phyloP scores from a whole-genome alignment of 2,797 vertebrate genomes.

The Tamandua tetradactyla region DNA sequence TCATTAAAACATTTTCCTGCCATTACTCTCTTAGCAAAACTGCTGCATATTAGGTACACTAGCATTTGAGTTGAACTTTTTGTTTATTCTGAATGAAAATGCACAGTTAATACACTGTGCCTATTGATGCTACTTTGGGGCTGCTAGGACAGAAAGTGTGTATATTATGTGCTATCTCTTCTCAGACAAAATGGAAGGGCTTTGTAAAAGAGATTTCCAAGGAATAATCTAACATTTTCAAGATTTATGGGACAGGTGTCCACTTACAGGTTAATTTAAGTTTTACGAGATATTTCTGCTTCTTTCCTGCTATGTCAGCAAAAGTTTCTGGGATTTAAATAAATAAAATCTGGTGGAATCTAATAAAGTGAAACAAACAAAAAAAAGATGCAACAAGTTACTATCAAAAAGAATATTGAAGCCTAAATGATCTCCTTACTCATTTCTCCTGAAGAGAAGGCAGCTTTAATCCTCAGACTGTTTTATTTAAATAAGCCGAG shows the following conservation, averaged over 20 bases:
- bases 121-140: not conserved
- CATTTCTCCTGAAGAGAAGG: conserved; percentile 64
- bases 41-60: not conserved
- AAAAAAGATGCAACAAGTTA: conserved; percentile 64
- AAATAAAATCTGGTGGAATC: conserved; percentile 74
- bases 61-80: not conserved
- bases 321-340: conserved; percentile 81
- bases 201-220: conserved; percentile 79
- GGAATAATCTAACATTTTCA: conserved; percentile 80
- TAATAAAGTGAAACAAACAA: conserved; percentile 69
- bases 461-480: conserved; percentile 75
- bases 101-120: not conserved
- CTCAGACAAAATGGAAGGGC: conserved; percentile 77
- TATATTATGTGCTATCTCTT: conserved; percentile 77
- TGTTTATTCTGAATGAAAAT: conserved; percentile 20
- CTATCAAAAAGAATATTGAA: conserved; percentile 76
- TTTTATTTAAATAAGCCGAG: conserved; percentile 77
- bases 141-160: conserved; percentile 60
- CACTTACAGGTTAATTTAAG: conserved; percentile 82
- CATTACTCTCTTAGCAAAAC: not conserved
- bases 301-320: conserved; percentile 82
- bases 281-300: conserved; percentile 81
- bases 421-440: conserved; percentile 72
- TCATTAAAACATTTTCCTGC: not conserved
- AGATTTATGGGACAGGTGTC: conserved; percentile 83